phyloP scores from a whole-genome alignment of 2,888 invertebrate genomes.

The Sisyra terminalis region DNA sequence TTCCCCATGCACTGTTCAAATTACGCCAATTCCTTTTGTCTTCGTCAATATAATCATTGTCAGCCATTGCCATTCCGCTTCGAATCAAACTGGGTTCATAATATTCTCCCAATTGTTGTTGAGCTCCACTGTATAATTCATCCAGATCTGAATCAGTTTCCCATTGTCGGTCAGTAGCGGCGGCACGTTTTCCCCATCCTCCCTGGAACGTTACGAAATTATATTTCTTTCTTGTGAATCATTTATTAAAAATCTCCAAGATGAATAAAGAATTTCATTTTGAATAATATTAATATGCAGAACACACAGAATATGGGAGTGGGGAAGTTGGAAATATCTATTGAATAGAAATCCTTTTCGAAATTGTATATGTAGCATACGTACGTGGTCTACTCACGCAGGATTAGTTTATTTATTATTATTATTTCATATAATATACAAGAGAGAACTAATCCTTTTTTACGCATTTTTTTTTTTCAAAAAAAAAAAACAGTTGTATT shows the following conservation, averaged over 20 bases:
- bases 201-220: conserved; percentile 15
- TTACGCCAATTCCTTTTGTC: conserved; percentile 53
- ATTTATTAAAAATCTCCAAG: not conserved
- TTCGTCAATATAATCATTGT: conserved; percentile 17
- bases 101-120: not conserved
- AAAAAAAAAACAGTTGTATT: too few species aligned
- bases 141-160: not conserved
- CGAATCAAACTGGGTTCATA: not conserved
- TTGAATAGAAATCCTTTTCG: too few species aligned
- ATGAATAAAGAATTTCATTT: not conserved
- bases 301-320: not conserved
- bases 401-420: too few species aligned
- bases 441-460: too few species aligned
- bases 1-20: conserved; percentile 60
- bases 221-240: too few species aligned
- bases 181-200: conserved; percentile 27
- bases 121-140: not conserved
- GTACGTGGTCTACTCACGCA: too few species aligned
- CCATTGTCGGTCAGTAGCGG: conserved; percentile 8
- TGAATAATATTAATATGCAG: not conserved
- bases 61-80: conserved; percentile 9
- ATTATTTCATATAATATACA: too few species aligned
- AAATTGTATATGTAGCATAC: too few species aligned
- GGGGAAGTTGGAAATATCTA: not conserved
- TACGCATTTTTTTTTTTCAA: too few species aligned